Conservation (phyloP, 2,113 vertebrate genomes). For the Daboia siamensis region DNA sequence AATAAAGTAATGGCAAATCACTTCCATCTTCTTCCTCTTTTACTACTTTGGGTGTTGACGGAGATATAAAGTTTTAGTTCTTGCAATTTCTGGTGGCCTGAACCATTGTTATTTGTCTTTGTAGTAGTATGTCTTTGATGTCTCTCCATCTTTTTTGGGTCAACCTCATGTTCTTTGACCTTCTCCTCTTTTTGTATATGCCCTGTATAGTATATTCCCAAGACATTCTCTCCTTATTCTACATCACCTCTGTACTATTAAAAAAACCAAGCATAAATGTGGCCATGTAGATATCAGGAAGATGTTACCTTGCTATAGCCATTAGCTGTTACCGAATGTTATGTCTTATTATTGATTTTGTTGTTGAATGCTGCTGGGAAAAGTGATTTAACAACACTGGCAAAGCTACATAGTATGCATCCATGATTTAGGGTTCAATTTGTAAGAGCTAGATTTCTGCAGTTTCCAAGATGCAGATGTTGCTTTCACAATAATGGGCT, state of each 20-base stretch:
- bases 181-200: neutral
- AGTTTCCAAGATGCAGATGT: neutral
- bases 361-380: neutral
- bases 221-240: neutral
- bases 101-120: neutral
- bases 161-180: neutral
- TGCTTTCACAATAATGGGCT: neutral
- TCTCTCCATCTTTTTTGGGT: neutral
- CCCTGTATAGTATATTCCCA: neutral
- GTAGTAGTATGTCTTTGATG: neutral
- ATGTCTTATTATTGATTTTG: neutral
- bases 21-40: neutral
- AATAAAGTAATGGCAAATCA: neutral
- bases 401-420: neutral
- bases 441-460: neutral
- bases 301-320: neutral
- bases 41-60: neutral
- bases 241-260: neutral
- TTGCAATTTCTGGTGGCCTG: neutral
- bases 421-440: neutral
- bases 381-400: neutral
- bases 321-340: neutral
- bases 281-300: neutral
- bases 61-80: neutral
- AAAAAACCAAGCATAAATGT: neutral